These are phyloP conservation scores for Phalacrocorax pelagicus DNA, from an alignment of 2,113 vertebrate genomes.

Conservation along the genomic window DNA sequence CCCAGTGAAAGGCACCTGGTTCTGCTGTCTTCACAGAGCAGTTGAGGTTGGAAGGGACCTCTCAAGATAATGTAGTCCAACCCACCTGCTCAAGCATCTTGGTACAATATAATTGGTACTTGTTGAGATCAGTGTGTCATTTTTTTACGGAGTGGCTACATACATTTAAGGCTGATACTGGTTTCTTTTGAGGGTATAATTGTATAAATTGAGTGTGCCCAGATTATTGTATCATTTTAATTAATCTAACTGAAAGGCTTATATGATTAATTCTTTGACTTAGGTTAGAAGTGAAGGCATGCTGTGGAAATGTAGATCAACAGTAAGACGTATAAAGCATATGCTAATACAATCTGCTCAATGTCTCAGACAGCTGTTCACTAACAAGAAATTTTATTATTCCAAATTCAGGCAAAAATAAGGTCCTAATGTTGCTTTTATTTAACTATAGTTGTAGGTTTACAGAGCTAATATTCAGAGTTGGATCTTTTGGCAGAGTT, in stretches of 20 bases:
- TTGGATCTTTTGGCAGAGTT: neutral
- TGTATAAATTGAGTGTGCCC: neutral
- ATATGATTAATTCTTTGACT: neutral
- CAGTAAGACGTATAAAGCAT: neutral
- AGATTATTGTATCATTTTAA: neutral
- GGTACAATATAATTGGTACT: neutral
- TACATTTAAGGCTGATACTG: neutral
- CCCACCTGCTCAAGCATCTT: neutral
- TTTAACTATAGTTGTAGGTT: neutral
- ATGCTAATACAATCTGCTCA: neutral
- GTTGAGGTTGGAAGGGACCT: neutral
- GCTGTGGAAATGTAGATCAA: neutral
- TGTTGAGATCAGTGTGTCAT: neutral
- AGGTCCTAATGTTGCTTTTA: neutral
- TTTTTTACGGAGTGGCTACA: neutral
- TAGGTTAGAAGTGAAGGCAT: neutral
- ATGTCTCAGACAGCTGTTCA: neutral
- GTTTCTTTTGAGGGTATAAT: neutral
- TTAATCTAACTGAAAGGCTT: neutral
- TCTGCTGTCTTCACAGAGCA: neutral
- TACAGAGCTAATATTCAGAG: neutral
- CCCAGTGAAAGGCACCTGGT: neutral
- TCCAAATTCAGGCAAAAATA: neutral
- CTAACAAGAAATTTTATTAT: neutral
- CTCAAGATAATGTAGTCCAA: neutral